These are phyloP conservation scores for Capromys pilorides DNA, from an alignment of 2,797 vertebrate genomes.

Conservation along the genomic window DNA sequence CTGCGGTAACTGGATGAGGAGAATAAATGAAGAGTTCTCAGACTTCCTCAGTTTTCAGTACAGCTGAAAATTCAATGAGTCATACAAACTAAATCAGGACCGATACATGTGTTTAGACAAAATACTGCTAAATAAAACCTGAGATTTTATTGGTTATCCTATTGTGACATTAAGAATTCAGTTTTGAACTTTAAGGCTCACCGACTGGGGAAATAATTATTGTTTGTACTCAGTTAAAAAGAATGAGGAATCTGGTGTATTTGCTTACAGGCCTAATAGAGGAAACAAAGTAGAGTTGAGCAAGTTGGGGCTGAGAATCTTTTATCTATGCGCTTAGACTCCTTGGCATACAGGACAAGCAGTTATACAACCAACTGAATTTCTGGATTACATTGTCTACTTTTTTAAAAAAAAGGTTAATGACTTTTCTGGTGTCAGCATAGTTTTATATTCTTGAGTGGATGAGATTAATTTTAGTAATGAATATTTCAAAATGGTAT, in stretches of 20 bases:
- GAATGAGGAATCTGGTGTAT: background rate
- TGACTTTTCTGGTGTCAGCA: background rate
- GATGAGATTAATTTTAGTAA: background rate
- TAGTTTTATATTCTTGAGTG: background rate
- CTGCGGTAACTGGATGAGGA: background rate
- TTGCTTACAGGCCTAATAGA: background rate
- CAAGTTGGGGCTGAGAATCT: background rate
- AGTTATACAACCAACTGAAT: background rate
- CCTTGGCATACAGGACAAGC: background rate
- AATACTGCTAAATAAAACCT: background rate
- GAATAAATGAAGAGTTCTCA: background rate
- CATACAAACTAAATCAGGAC: background rate
- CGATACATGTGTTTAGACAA: background rate
- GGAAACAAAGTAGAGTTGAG: background rate
- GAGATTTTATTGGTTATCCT: background rate
- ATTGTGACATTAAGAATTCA: constrained; percentile 7
- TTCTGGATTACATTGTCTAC: background rate
- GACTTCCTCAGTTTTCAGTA: background rate
- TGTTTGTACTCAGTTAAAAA: background rate
- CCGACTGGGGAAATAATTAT: background rate
- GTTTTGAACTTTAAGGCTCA: background rate
- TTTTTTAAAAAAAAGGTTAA: background rate
- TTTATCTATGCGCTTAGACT: background rate
- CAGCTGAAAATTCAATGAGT: background rate
- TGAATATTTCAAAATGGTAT: background rate